phyloP scores from a whole-genome alignment of 2,888 invertebrate species.

The Anarsia innoxiella region DNA sequence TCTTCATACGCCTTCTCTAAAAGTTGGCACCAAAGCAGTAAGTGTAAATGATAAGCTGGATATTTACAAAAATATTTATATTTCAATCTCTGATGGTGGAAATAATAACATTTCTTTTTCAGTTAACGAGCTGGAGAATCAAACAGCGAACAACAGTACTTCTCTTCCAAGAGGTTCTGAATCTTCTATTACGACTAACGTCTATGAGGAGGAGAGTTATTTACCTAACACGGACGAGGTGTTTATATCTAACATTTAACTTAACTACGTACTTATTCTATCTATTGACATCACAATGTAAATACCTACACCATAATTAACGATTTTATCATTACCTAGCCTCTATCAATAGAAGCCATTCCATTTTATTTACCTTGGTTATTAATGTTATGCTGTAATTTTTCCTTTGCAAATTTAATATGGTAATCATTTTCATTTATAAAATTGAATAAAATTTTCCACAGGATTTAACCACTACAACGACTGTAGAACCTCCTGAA shows the following conservation, averaged over 20 bases:
- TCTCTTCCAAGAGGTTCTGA: conserved; percentile 59
- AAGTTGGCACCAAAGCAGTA: conserved; percentile 66
- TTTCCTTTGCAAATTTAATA: too few species aligned
- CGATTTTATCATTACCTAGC: too few species aligned
- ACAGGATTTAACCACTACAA: conserved; percentile 35
- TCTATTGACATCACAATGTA: too few species aligned
- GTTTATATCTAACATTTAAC: conserved; percentile 27
- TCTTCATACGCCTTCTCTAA: conserved; percentile 55
- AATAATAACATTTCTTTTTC: conserved; percentile 30
- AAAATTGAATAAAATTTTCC: too few species aligned
- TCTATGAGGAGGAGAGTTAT: conserved; percentile 3
- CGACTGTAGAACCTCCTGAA: conserved; percentile 34
- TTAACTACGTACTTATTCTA: conserved; percentile 15
- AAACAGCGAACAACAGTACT: conserved; percentile 48
- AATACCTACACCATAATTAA: too few species aligned
- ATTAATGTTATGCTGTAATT: too few species aligned
- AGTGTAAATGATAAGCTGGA: conserved; percentile 35
- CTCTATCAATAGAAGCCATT: too few species aligned
- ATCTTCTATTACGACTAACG: conserved; percentile 28
- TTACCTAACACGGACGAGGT: conserved; percentile 43
- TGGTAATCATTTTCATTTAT: too few species aligned
- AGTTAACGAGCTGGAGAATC: conserved; percentile 76
- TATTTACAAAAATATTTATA: background rate
- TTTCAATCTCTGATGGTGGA: background rate
- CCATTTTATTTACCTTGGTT: too few species aligned